Evolutionary conservation across 2,797 vertebrate genomes (phyloP), one percentile per base, ranked within the genome.

Genomic region (Phoeniculus purpureus): DNA sequence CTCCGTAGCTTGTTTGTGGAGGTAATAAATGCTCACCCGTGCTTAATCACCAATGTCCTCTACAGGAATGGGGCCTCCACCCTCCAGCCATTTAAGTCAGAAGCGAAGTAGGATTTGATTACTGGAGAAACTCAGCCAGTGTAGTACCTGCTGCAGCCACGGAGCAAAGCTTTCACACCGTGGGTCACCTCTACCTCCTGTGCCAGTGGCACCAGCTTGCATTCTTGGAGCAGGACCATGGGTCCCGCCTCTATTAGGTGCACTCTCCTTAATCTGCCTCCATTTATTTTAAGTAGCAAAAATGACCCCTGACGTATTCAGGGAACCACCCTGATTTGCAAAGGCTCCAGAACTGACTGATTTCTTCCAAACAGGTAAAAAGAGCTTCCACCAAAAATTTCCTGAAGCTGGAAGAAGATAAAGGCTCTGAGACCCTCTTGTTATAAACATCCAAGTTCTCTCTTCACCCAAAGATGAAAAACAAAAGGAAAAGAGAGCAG

Each of bases 151-250:
- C 40, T 82, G 58, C 43, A 47, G 29, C 12, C 45, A 37, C 23
- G 64, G 58, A n/a, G 14, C 5, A 29, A 74, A 74, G 6, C 12
- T 81, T 83, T 61, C 3, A 1, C 17, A 22, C 3, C 14, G 15
- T 51, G 15, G 8, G 14, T 27, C 12, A 9, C 15, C 18, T 55
- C 52, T 55, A 11, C 6, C n/a, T 76, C 7, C 26, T 32, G 14
- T 0, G 0, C 52, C 43, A 62, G 12, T 1, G 0, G 9, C 58
- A 77, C 10, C 2, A 2, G 37, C 37, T 40, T 72, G 21, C 19
- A n/a, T 55, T 77, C 15, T 65, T 76, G 56, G 26, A 21, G 12
- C 14, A 62, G 34, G 22, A 7, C 15, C 16, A 17, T 17, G 22
- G 26, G 11, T 48, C 31, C 22, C 40, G 56, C 45, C 31, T 17